phyloP scores from a whole-genome alignment of 2,888 invertebrate genomes.

The Macrophya alboannulata region DNA sequence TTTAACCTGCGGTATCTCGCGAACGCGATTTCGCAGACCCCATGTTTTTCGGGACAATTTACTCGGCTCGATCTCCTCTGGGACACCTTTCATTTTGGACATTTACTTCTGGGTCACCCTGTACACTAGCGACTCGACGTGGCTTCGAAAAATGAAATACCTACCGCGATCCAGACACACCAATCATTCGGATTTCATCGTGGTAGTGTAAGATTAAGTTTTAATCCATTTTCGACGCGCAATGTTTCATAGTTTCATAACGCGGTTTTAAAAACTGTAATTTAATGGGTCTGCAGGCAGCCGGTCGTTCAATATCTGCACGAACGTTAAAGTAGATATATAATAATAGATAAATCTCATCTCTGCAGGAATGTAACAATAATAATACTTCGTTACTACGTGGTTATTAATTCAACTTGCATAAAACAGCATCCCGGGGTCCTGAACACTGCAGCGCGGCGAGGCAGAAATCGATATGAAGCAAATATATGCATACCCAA shows the following conservation, averaged over 20 bases:
- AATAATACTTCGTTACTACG: conserved; percentile 3
- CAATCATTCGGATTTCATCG: conserved; percentile 11
- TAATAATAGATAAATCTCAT: neutral
- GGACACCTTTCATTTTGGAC: too few species aligned
- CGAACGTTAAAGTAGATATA: neutral
- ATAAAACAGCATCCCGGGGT: neutral
- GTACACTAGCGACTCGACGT: too few species aligned
- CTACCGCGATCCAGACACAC: conserved; percentile 30
- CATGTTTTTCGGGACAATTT: too few species aligned
- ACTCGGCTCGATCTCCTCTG: too few species aligned
- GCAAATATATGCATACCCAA: neutral
- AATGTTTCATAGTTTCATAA: neutral
- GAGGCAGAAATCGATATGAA: conserved; percentile 17
- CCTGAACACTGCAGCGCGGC: neutral
- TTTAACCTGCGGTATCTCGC: too few species aligned
- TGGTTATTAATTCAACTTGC: conserved; percentile 1
- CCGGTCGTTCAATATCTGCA: neutral
- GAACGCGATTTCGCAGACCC: too few species aligned
- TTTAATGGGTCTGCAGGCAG: neutral
- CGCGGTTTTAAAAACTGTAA: conserved; percentile 13
- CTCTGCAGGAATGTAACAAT: neutral
- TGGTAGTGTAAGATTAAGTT: conserved; percentile 39
- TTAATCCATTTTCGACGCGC: conserved; percentile 38
- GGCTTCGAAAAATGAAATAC: too few species aligned
- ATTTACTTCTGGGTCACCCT: too few species aligned